A percentile compares a stretch with the other conserved stretches of the same genome.
These are phyloP conservation scores for Istiophorus platypterus DNA, from an alignment of 2,113 vertebrate genomes.

Conservation along the genomic window DNA sequence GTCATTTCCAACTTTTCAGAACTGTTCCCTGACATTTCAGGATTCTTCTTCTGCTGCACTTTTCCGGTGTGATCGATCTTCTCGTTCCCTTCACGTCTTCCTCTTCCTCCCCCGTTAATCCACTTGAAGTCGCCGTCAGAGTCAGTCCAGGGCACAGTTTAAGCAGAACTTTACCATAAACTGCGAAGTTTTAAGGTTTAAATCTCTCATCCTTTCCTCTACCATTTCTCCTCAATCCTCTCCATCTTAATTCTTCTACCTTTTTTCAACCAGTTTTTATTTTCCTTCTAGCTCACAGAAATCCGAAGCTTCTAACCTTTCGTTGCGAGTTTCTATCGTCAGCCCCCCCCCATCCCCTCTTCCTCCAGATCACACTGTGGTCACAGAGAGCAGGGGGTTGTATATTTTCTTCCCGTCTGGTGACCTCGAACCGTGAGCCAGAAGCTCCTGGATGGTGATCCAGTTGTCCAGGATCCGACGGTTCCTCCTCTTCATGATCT, in stretches of 20 bases:
- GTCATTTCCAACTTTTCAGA: too few species aligned
- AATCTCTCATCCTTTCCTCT: too few species aligned
- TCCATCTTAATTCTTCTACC: not conserved
- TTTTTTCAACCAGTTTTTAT: not conserved
- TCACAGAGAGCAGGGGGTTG: conserved; percentile 89
- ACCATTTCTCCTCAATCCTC: not conserved
- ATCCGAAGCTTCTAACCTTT: not conserved
- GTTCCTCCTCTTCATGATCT: conserved; percentile 86
- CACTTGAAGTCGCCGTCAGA: not conserved
- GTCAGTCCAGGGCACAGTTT: not conserved
- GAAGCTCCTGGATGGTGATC: conserved; percentile 92
- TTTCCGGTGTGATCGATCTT: too few species aligned
- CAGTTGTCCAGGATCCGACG: conserved; percentile 91
- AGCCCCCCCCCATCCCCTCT: not conserved
- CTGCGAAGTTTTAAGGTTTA: not conserved
- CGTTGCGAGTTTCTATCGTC: not conserved
- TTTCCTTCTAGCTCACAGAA: not conserved
- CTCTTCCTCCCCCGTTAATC: not conserved
- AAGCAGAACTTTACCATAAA: not conserved
- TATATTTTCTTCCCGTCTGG: conserved; percentile 87
- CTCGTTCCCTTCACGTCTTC: not conserved
- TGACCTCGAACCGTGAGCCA: conserved; percentile 87
- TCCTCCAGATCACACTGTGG: conserved; percentile 83
- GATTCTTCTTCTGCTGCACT: too few species aligned
- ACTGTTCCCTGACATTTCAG: too few species aligned